Evolutionary conservation across 2,888 invertebrate species (phyloP).

Genomic region (Limnephilus marmoratus): DNA sequence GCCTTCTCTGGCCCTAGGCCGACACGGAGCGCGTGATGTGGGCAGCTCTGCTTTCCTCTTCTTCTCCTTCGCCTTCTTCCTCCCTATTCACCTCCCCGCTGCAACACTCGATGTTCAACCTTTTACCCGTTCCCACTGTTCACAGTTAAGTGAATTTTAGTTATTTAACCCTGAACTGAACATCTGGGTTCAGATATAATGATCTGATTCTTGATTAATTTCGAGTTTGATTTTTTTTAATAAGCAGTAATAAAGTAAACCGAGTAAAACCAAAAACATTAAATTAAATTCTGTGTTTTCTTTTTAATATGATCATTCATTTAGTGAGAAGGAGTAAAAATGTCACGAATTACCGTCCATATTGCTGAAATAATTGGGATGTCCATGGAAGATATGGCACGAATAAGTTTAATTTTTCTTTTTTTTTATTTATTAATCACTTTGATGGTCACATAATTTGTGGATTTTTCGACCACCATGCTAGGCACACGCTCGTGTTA

Average conservation of each 20-base stretch:
- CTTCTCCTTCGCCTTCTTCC: not conserved
- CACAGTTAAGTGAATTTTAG: slow-evolving; percentile 60
- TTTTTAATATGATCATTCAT: too few species aligned
- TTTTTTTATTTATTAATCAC: too few species aligned
- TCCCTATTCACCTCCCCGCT: not conserved
- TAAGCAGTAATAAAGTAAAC: not conserved
- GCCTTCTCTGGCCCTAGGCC: slow-evolving; percentile 21
- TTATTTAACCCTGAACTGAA: slow-evolving; percentile 54
- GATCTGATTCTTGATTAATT: not conserved
- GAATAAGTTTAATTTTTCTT: too few species aligned
- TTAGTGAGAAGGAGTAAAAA: too few species aligned
- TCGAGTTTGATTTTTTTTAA: not conserved
- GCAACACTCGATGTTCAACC: slow-evolving; percentile 56
- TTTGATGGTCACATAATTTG: too few species aligned
- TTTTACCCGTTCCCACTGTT: slow-evolving; percentile 64
- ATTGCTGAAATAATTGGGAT: not conserved
- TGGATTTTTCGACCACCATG: too few species aligned
- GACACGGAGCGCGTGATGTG: slow-evolving; percentile 60
- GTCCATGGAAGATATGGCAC: not conserved
- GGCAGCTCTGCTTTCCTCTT: slow-evolving; percentile 63
- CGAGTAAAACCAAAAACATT: too few species aligned
- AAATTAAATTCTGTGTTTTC: too few species aligned
- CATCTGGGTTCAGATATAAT: not conserved
- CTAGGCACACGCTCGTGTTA: too few species aligned
- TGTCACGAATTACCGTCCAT: too few species aligned